A percentile compares a stretch with the other conserved stretches of the same genome.
Conservation (phyloP, 2,888 invertebrate genomes). For the Acleris sparsana region DNA sequence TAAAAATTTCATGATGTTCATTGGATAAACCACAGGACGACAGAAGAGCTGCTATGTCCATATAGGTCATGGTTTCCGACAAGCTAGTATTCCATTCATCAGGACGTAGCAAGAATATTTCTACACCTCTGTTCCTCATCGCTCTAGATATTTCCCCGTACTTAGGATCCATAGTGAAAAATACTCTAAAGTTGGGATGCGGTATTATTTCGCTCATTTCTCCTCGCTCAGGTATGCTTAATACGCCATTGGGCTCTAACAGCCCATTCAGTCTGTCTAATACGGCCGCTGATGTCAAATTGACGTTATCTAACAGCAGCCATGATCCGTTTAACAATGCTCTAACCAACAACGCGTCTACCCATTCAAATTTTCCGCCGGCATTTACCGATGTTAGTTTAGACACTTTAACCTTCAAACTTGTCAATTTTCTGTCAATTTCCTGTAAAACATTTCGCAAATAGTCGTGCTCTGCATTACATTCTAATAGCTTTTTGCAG, state of each 20-base stretch:
- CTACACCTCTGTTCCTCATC: constrained; percentile 99
- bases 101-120: constrained; percentile 85
- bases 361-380: constrained; percentile 97
- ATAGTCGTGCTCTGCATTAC: constrained; percentile 42
- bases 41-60: constrained; percentile 73
- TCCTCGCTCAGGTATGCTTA: constrained; percentile 96
- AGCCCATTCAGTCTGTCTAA: constrained; percentile 97
- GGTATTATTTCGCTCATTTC: constrained; percentile 91
- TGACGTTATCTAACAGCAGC: constrained; percentile 95
- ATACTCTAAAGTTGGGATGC: constrained; percentile 95
- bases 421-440: constrained; percentile 59
- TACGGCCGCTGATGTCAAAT: constrained; percentile 97
- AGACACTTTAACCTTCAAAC: constrained; percentile 69
- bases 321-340: constrained; percentile 92
- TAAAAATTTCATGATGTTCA: constrained; percentile 63
- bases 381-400: constrained; percentile 86
- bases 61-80: constrained; percentile 64
- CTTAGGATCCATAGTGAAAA: constrained; percentile 97
- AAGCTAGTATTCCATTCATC: constrained; percentile 62
- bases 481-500: constrained; percentile 54
- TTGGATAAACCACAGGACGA: constrained; percentile 68
- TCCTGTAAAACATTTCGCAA: constrained; percentile 50
- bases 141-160: constrained; percentile 98
- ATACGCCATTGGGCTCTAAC: constrained; percentile 95
- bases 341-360: constrained; percentile 94